Conservation (phyloP, 2,113 vertebrate species). For the Neolamprologus hecqui region DNA sequence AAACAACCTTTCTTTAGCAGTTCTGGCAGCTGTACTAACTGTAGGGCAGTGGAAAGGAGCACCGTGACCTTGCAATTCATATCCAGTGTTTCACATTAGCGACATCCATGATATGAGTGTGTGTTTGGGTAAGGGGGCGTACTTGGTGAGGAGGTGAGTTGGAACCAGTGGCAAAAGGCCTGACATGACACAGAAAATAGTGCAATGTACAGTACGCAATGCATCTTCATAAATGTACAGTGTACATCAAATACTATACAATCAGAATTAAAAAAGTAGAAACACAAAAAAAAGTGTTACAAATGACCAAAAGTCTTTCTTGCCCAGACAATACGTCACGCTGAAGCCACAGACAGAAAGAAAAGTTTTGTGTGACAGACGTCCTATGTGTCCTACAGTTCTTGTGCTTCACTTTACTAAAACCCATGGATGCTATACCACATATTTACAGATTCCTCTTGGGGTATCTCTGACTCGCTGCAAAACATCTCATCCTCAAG, state of each 20-base stretch:
- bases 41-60: slow-evolving; percentile 52
- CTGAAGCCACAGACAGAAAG: slow-evolving; percentile 80
- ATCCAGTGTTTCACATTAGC: slow-evolving; percentile 13
- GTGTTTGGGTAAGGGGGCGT: not conserved
- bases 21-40: not conserved
- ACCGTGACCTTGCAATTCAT: slow-evolving; percentile 21
- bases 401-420: slow-evolving; percentile 74
- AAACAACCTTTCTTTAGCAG: not conserved
- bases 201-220: slow-evolving; percentile 98
- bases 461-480: slow-evolving; percentile 43
- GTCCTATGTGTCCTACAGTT: slow-evolving; percentile 79
- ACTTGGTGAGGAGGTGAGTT: slow-evolving; percentile 68
- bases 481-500: slow-evolving; percentile 19
- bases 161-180: slow-evolving; percentile 23
- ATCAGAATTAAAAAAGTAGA: slow-evolving; percentile 89
- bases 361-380: slow-evolving; percentile 79
- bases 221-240: slow-evolving; percentile 80
- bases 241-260: slow-evolving; percentile 99
- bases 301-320: slow-evolving; percentile 78
- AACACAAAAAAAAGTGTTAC: slow-evolving; percentile 50
- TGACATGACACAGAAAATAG: slow-evolving; percentile 80
- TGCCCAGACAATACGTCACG: slow-evolving; percentile 79
- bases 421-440: slow-evolving; percentile 60
- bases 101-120: slow-evolving; percentile 12
- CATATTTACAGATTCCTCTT: slow-evolving; percentile 62